A percentile compares a stretch with the other conserved stretches of the same genome.
Conservation (phyloP, 2,113 vertebrate genomes). For the Sardina pilchardus region DNA sequence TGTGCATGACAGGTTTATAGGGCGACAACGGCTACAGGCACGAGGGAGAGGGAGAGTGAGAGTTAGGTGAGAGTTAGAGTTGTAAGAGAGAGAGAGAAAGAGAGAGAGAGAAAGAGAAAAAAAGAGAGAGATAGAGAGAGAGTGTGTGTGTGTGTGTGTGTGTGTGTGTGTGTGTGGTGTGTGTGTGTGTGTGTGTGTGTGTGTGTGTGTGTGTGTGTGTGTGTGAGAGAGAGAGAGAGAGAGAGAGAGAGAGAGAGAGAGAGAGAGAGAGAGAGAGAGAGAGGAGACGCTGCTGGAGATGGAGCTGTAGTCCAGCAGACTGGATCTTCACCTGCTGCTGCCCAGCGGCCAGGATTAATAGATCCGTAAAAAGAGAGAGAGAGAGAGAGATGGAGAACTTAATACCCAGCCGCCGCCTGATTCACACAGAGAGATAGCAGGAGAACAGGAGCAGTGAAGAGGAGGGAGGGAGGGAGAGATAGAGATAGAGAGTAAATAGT, state of each 20-base stretch:
- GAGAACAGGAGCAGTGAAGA: conserved; percentile 33
- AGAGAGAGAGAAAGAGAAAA: not conserved
- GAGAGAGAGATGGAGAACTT: not conserved
- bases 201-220: not conserved
- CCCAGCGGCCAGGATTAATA: not conserved
- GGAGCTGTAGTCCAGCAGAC: not conserved
- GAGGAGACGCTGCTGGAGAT: not conserved
- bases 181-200: not conserved
- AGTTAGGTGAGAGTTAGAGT: no score
- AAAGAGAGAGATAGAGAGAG: not conserved
- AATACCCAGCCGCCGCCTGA: not conserved
- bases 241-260: not conserved
- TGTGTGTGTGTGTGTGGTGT: not conserved
- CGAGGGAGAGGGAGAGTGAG: not conserved
- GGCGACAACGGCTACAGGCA: not conserved
- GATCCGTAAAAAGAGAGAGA: not conserved
- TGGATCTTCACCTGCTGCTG: not conserved
- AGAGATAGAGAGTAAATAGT: conserved; percentile 11
- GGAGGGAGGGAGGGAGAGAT: conserved; percentile 1
- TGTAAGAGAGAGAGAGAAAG: not conserved
- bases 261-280: not conserved
- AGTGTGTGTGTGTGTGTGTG: not conserved
- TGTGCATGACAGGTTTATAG: not conserved
- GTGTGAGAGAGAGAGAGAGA: not conserved
- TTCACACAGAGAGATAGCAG: not conserved